phyloP scores from a whole-genome alignment of 2,797 vertebrate species.

The Etheostoma nigrum region DNA sequence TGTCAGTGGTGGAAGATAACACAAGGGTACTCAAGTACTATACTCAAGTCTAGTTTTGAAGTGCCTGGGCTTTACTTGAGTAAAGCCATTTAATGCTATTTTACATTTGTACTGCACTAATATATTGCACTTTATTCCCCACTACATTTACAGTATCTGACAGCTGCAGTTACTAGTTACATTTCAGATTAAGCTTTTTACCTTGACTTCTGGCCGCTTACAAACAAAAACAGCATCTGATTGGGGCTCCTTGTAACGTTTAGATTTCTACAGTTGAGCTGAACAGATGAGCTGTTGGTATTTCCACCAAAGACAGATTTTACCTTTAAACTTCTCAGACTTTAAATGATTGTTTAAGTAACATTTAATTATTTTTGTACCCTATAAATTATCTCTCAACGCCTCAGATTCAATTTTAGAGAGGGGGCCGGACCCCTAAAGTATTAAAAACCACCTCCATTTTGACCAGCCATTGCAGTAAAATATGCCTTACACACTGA shows the following conservation, averaged over 20 bases:
- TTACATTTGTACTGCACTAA: not conserved
- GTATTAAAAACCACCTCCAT: not conserved
- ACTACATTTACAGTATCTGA: not conserved
- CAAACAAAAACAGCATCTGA: not conserved
- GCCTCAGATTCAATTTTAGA: not conserved
- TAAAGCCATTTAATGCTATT: not conserved
- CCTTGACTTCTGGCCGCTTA: not conserved
- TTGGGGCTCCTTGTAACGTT: not conserved
- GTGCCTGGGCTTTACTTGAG: not conserved
- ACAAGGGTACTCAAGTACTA: not conserved
- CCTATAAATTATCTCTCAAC: not conserved
- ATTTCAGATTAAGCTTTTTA: constrained; percentile 1
- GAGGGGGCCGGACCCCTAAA: not conserved
- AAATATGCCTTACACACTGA: not conserved
- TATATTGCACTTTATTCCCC: not conserved
- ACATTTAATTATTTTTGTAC: not conserved
- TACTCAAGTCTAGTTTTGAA: not conserved
- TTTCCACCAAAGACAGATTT: constrained; percentile 2
- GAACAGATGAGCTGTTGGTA: not conserved
- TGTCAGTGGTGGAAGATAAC: not conserved
- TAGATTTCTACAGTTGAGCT: not conserved
- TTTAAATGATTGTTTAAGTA: not conserved
- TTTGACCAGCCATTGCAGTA: not conserved
- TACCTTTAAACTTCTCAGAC: not conserved
- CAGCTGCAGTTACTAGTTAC: not conserved